A percentile compares a stretch with the other conserved stretches of the same genome.
phyloP scores from a whole-genome alignment of 2,113 vertebrate genomes.

The Phrynocephalus versicolor region DNA sequence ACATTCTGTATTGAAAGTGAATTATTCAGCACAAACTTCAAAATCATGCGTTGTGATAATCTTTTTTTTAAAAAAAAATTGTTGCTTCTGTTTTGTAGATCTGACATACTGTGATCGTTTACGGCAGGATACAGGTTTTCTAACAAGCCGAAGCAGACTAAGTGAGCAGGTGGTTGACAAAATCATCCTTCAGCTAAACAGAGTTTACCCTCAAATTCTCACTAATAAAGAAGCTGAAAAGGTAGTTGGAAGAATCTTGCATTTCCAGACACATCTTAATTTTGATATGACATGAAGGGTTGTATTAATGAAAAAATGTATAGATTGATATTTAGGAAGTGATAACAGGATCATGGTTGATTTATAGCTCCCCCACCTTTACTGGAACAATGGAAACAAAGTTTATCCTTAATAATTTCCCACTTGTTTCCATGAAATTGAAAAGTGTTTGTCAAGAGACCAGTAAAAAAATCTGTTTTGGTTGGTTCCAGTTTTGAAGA shows the following conservation, averaged over 20 bases:
- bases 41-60: not conserved
- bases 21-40: not conserved
- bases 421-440: too few relatives aligned
- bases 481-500: too few relatives aligned
- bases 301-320: not conserved
- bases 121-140: slow-evolving; percentile 84
- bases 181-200: slow-evolving; percentile 93
- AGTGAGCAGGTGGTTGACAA: slow-evolving; percentile 91
- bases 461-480: too few relatives aligned
- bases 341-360: too few relatives aligned
- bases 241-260: slow-evolving; percentile 67
- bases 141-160: slow-evolving; percentile 79
- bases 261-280: not conserved
- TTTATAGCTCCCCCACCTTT: too few relatives aligned
- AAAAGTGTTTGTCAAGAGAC: too few relatives aligned
- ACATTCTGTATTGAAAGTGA: not conserved
- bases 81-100: slow-evolving; percentile 55
- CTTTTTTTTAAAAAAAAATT: slow-evolving; percentile 1
- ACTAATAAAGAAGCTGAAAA: slow-evolving; percentile 91
- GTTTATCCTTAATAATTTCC: too few relatives aligned
- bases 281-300: not conserved
- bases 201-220: slow-evolving; percentile 96
- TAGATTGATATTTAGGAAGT: too few relatives aligned
- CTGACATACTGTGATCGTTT: slow-evolving; percentile 85
- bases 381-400: too few relatives aligned